These are phyloP conservation scores for Polyergus mexicanus DNA, from an alignment of 1,140 invertebrate genomes.

Conservation along the genomic window DNA sequence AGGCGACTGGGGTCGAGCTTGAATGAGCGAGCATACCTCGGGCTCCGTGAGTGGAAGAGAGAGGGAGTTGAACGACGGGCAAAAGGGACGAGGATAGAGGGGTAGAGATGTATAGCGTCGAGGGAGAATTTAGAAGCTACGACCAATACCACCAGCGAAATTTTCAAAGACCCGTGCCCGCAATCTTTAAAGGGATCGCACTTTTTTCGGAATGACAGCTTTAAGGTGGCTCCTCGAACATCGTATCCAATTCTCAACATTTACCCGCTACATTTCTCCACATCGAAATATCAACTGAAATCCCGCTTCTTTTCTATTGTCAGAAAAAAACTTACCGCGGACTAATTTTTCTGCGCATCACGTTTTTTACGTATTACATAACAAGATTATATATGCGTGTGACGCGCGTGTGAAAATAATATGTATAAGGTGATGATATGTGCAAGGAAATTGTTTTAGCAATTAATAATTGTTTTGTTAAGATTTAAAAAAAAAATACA, in stretches of 20 bases:
- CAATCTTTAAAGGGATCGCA: conserved; percentile 37
- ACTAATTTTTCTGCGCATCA: too few relatives aligned
- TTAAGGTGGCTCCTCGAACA: neutral
- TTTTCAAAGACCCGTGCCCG: conserved; percentile 7
- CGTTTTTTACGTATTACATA: too few relatives aligned
- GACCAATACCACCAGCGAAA: conserved; percentile 35
- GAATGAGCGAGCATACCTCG: conserved; percentile 80
- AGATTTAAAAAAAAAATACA: neutral
- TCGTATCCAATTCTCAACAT: neutral
- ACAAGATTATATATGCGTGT: neutral
- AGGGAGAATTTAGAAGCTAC: conserved; percentile 47
- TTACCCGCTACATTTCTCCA: neutral
- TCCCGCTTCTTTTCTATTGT: neutral
- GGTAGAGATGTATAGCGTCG: conserved; percentile 8
- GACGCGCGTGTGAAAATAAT: neutral
- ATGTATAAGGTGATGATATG: neutral
- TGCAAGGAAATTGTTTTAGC: too few relatives aligned
- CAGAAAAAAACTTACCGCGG: too few relatives aligned
- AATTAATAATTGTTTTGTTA: neutral
- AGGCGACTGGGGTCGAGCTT: conserved; percentile 80
- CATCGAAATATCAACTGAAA: neutral
- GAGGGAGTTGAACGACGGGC: conserved; percentile 16
- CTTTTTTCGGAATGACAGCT: conserved; percentile 14
- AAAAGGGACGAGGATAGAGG: conserved; percentile 48
- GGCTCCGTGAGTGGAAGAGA: conserved; percentile 46